Percentiles rank a stretch among this genome's conserved stretches.
These are phyloP conservation scores for Notolabrus celidotus DNA, from an alignment of 2,797 vertebrate species.

Conservation along the genomic window DNA sequence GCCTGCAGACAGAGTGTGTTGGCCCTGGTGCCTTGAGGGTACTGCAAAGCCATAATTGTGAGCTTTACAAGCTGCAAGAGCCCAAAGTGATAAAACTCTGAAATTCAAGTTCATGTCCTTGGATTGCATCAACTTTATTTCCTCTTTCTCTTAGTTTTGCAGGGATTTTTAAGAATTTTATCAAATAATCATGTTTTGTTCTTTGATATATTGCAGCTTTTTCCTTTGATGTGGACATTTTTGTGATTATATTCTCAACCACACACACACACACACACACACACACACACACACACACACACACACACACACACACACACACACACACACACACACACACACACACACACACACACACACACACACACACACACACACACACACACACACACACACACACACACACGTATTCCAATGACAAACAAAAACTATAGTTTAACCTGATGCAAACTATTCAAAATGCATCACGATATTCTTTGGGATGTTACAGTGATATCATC, in stretches of 20 bases:
- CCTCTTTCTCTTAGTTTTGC: slow-evolving; percentile 1
- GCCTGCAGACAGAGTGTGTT: slow-evolving; percentile 44
- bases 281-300: background rate
- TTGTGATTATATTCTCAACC: background rate
- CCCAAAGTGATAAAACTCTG: slow-evolving; percentile 37
- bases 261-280: background rate
- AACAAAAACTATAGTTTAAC: slow-evolving; percentile 1
- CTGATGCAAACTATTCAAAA: slow-evolving; percentile 12
- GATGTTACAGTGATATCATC: slow-evolving; percentile 13
- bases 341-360: background rate
- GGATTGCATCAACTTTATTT: slow-evolving; percentile 45
- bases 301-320: background rate
- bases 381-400: background rate
- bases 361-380: background rate
- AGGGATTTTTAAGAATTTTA: slow-evolving; percentile 25
- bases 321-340: background rate
- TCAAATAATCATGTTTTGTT: slow-evolving; percentile 8
- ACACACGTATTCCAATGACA: slow-evolving; percentile 1
- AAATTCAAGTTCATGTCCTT: slow-evolving; percentile 29
- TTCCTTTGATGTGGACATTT: background rate
- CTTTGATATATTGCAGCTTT: background rate
- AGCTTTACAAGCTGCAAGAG: slow-evolving; percentile 45
- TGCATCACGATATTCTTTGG: background rate
- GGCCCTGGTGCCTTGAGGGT: slow-evolving; percentile 45
- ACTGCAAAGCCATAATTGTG: slow-evolving; percentile 49